Conservation (phyloP, 2,797 vertebrate species). For the Taenioides sp. region DNA sequence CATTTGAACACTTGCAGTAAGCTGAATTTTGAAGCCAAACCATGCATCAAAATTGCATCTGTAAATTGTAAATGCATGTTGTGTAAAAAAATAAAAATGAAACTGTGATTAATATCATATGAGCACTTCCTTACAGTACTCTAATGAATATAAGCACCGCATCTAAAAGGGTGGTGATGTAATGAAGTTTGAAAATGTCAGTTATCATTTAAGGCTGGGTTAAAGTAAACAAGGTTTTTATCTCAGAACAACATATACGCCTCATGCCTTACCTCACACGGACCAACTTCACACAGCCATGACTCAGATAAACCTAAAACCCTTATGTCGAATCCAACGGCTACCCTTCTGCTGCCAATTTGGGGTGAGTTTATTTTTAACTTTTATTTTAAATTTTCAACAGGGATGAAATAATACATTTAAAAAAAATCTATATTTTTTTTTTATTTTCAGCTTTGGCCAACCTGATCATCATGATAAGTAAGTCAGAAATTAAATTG, state of each 20-base stretch:
- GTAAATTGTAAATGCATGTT: neutral
- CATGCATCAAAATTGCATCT: neutral
- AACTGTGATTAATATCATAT: neutral
- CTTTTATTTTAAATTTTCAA: neutral
- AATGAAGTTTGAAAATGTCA: neutral
- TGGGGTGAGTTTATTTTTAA: constrained; percentile 64
- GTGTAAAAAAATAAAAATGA: neutral
- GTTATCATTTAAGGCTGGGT: constrained; percentile 2
- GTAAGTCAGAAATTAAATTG: constrained; percentile 43
- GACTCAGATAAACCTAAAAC: constrained; percentile 23
- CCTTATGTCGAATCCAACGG: constrained; percentile 52
- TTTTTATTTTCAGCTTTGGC: constrained; percentile 59
- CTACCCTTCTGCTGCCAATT: constrained; percentile 47
- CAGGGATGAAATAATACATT: too few relatives aligned
- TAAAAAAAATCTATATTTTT: too few relatives aligned
- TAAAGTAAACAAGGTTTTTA: constrained; percentile 45
- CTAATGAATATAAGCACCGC: neutral
- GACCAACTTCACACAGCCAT: constrained; percentile 12
- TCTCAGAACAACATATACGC: constrained; percentile 63
- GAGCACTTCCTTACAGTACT: neutral
- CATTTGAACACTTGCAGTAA: neutral
- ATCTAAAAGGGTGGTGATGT: neutral
- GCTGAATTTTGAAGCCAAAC: neutral
- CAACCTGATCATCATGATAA: constrained; percentile 42
- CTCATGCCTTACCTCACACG: constrained; percentile 18